Base-by-base conservation (phyloP, 2,888 invertebrate genomes). In the Calameuta pallipes region DNA sequence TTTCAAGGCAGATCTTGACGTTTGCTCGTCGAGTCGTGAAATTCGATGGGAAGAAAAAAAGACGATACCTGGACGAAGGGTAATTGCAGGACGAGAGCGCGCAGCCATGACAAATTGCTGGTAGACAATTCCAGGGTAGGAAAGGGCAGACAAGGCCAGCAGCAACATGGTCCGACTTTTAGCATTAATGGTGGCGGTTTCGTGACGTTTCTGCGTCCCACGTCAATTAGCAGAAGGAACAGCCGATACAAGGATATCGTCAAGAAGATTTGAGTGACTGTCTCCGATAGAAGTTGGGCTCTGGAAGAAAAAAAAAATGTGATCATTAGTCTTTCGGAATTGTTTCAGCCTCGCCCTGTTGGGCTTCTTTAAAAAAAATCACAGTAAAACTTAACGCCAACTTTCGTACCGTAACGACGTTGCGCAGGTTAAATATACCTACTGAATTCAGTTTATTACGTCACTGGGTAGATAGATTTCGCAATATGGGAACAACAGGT, bases 161-260 rank as follows among this genome's bases (percentile, higher is more conserved):
- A 96, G 89, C 96, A 96, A 88, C 95, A 95, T 1, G 96, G 96
- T 36, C 94, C 93, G 11, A 95, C 94, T 86, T 93, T 92, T 23
- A 94, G 93, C 89, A 94, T 94, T 85, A 96, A 89, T 11, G 92
- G 91, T 81, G 93, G 92, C 1, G 94, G 94, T 85, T 94, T 88
- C 80, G 87, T 93, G 1, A 94, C 92, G 80, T 83, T 86, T 80
- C 89, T 87, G 35, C 84, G 83, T 33, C 90, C 90, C 75, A 90
- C 80, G 9, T 94, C 94, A 41, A 96, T 92, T 83, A 95, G 92
- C 81, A 95, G 91, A 82, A 94, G 94, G 92, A 94, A 96, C 83
- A 96, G 92, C 81, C 95, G 94, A 90, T 95, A 96, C 92, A 96
- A 92, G 13, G 93, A 94, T 73, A 94, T 93, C 94, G 95, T 95